A percentile compares a stretch with the other conserved stretches of the same genome.
Conservation (phyloP, 37 sponge, comb jelly and placozoan species). For the Ephydatia muelleri region DNA sequence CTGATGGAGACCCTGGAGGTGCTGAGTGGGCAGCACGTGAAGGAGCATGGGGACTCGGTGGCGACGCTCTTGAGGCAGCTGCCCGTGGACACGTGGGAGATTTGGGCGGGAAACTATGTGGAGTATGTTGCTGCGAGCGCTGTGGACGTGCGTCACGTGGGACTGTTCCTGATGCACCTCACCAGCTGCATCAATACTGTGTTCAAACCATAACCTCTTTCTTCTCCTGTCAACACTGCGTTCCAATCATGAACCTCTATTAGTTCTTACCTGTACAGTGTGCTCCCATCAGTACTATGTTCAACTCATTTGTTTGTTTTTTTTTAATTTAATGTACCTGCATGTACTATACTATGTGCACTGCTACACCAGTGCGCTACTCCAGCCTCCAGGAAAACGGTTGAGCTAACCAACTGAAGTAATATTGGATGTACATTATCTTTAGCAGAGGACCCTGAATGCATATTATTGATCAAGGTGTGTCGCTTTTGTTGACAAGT, state of each 20-base stretch:
- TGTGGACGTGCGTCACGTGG: slow-evolving; percentile 67
- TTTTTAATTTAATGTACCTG: neutral
- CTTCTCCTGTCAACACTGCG: neutral
- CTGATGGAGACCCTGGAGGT: slow-evolving; percentile 6
- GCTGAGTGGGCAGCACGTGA: neutral
- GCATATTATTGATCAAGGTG: no score
- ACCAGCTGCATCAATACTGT: slow-evolving; percentile 40
- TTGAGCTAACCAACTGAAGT: no score
- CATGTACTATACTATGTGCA: neutral
- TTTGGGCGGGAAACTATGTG: slow-evolving; percentile 86
- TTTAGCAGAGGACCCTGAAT: no score
- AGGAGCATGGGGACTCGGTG: slow-evolving; percentile 34
- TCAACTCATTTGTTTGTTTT: no score
- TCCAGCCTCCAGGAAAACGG: no score
- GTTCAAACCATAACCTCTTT: neutral
- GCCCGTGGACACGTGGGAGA: slow-evolving; percentile 72
- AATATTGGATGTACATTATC: no score
- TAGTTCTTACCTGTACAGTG: neutral
- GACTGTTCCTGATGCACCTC: slow-evolving; percentile 66
- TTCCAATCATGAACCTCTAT: neutral
- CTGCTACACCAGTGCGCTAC: slow-evolving; percentile 6
- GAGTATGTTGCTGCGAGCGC: slow-evolving; percentile 59
- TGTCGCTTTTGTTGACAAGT: no score
- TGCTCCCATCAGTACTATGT: neutral
- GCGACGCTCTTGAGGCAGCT: slow-evolving; percentile 21